phyloP scores from a whole-genome alignment of 2,113 vertebrate genomes.

The Silurus meridionalis region DNA sequence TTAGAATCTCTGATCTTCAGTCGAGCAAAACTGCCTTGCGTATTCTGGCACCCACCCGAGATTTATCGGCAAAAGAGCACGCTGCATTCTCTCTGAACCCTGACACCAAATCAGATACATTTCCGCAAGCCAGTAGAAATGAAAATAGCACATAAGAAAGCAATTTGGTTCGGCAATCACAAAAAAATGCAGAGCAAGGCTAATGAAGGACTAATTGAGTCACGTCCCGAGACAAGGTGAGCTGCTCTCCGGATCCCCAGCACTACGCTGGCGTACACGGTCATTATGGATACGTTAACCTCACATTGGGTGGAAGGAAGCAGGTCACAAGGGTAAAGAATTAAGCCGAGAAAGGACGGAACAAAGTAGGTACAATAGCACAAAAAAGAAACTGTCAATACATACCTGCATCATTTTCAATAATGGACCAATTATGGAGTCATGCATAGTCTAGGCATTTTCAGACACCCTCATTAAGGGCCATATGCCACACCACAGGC shows the following conservation, averaged over 20 bases:
- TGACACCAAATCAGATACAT: slow-evolving; percentile 60
- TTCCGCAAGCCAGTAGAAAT: slow-evolving; percentile 52
- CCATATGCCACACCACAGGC: slow-evolving; percentile 63
- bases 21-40: slow-evolving; percentile 27
- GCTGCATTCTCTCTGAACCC: slow-evolving; percentile 46
- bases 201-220: slow-evolving; percentile 64
- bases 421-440: slow-evolving; percentile 68
- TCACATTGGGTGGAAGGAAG: slow-evolving; percentile 65
- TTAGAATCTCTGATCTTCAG: slow-evolving; percentile 36
- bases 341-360: slow-evolving; percentile 56
- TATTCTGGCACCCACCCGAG: slow-evolving; percentile 41
- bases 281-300: slow-evolving; percentile 71
- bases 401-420: slow-evolving; percentile 72
- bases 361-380: slow-evolving; percentile 3
- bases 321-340: slow-evolving; percentile 67
- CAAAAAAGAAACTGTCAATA: slow-evolving; percentile 53
- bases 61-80: slow-evolving; percentile 40
- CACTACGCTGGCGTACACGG: slow-evolving; percentile 33
- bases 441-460: slow-evolving; percentile 65
- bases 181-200: slow-evolving; percentile 52
- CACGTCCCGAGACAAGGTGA: slow-evolving; percentile 59
- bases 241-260: slow-evolving; percentile 38
- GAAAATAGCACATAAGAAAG: slow-evolving; percentile 71
- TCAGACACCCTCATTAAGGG: slow-evolving; percentile 63
- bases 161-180: slow-evolving; percentile 68